Evolutionary conservation across 2,797 vertebrate genomes (phyloP).

Genomic region (Sternotherus odoratus): DNA sequence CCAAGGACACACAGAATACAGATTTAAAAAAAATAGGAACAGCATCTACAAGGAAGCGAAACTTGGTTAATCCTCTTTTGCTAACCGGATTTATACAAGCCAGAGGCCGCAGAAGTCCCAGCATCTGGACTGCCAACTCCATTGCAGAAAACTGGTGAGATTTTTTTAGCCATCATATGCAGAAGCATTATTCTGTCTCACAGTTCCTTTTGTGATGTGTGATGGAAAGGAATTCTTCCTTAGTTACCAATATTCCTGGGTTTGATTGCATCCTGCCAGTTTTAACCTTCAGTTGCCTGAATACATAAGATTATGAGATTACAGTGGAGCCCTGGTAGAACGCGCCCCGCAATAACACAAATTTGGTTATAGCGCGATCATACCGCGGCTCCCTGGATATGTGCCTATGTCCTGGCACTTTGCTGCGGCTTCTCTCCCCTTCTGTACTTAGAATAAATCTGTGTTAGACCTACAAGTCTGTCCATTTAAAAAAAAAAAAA

Average conservation of each 20-base stretch:
- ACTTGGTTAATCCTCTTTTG: neutral
- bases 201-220: fast-evolving
- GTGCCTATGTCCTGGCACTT: too few relatives aligned
- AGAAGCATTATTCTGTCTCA: fast-evolving
- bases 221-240: fast-evolving
- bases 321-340: too few relatives aligned
- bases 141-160: too few relatives aligned
- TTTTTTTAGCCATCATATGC: neutral
- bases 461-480: neutral
- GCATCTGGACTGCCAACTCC: neutral
- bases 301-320: neutral
- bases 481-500: neutral
- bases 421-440: too few relatives aligned
- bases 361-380: too few relatives aligned
- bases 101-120: neutral
- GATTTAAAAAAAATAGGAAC: neutral
- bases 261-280: neutral
- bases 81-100: neutral
- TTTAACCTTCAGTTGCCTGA: neutral
- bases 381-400: too few relatives aligned
- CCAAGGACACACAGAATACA: neutral
- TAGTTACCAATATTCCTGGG: neutral
- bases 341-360: too few relatives aligned
- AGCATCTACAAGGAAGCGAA: neutral
- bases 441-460: neutral